Percentiles rank a stretch among this genome's conserved stretches.
Evolutionary conservation across 1,140 invertebrate genomes (phyloP).

Genomic region (Hirudo medicinalis): DNA sequence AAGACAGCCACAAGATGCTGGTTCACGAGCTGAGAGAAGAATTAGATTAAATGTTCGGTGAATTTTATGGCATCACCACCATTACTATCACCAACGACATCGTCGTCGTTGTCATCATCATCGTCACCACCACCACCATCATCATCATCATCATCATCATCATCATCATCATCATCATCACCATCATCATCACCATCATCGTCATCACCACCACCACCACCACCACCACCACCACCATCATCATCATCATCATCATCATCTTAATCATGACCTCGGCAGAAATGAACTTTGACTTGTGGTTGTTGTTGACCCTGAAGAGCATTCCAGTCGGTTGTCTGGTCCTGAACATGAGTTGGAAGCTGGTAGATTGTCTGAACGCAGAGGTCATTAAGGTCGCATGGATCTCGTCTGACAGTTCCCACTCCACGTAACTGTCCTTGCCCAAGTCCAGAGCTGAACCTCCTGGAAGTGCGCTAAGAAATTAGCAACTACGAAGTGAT

Average conservation of each 20-base stretch:
- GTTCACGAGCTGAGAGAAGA: constrained; percentile 58
- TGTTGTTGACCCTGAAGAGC: constrained; percentile 48
- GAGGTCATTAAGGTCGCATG: not conserved
- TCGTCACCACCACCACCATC: too few species aligned
- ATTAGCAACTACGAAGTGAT: too few species aligned
- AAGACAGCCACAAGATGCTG: constrained; percentile 56
- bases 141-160: too few species aligned
- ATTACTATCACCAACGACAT: too few species aligned
- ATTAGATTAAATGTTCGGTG: not conserved
- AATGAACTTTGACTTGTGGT: constrained; percentile 66
- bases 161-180: too few species aligned
- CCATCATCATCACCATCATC: too few species aligned
- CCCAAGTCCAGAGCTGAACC: constrained; percentile 62
- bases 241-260: not conserved
- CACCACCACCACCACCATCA: too few species aligned
- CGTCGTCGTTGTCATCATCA: not conserved
- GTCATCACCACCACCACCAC: too few species aligned
- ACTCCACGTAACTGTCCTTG: constrained; percentile 79
- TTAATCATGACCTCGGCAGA: not conserved
- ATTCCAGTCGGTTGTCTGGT: constrained; percentile 69
- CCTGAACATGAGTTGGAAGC: constrained; percentile 77
- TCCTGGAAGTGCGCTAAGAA: constrained; percentile 35
- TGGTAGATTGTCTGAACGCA: constrained; percentile 38
- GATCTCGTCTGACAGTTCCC: constrained; percentile 56
- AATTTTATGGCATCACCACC: not conserved